These are phyloP conservation scores for Perdix hodgsoniae DNA, from an alignment of 2,797 vertebrate genomes.

Conservation along the genomic window DNA sequence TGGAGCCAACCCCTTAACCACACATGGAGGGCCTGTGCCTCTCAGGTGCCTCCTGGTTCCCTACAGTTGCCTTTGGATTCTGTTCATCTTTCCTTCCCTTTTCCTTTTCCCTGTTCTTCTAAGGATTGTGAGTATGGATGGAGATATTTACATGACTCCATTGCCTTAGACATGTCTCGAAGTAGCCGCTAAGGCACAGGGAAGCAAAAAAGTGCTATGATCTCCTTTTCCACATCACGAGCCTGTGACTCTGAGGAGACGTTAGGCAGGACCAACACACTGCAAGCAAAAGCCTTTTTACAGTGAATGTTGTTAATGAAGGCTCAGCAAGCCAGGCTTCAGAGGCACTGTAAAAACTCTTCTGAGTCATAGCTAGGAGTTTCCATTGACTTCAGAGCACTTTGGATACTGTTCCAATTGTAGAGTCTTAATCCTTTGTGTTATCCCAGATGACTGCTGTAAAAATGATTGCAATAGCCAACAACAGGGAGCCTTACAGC, in stretches of 20 bases:
- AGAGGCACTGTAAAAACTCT: not conserved
- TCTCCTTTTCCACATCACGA: not conserved
- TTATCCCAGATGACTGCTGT: conserved; percentile 11
- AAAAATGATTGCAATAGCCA: conserved; percentile 34
- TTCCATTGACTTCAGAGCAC: conserved; percentile 7
- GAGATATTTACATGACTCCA: too few relatives aligned
- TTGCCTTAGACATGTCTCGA: not conserved
- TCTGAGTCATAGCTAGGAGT: not conserved
- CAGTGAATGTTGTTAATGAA: not conserved
- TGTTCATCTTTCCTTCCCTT: not conserved
- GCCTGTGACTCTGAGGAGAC: not conserved
- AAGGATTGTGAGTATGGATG: not conserved
- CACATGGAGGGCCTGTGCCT: not conserved
- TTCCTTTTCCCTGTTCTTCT: not conserved
- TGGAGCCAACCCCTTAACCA: not conserved
- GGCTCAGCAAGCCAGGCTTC: not conserved
- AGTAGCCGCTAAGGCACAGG: not conserved
- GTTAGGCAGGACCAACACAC: not conserved
- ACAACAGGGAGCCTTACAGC: conserved; percentile 34
- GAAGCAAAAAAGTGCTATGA: not conserved
- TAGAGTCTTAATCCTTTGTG: conserved; percentile 21
- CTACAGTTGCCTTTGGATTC: not conserved
- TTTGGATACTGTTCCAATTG: not conserved
- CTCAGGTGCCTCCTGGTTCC: not conserved
- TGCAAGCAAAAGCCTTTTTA: conserved; percentile 17